Conservation (phyloP, 2,888 invertebrate genomes). For the Lomographa bimaculata region DNA sequence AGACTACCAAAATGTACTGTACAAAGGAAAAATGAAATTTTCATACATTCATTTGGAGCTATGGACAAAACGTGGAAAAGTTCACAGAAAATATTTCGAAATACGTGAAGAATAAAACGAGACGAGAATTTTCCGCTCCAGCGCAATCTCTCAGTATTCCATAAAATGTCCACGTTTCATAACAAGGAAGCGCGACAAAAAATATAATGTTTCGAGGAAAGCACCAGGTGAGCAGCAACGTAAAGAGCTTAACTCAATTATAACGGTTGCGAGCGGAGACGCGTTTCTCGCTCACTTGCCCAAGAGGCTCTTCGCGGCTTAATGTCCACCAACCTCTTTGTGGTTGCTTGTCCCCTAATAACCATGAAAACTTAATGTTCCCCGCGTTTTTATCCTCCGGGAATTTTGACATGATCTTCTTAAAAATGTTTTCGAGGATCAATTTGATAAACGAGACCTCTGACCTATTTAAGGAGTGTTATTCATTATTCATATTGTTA, state of each 20-base stretch:
- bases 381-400: slow-evolving; percentile 15
- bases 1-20: too few species aligned
- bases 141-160: slow-evolving; percentile 1
- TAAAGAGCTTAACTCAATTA: slow-evolving; percentile 64
- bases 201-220: slow-evolving; percentile 16
- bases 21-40: neutral
- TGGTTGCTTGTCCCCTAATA: slow-evolving; percentile 32
- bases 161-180: slow-evolving; percentile 11
- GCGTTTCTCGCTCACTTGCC: slow-evolving; percentile 49
- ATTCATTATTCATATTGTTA: slow-evolving; percentile 17
- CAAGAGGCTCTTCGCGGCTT: slow-evolving; percentile 46
- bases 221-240: slow-evolving; percentile 46
- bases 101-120: slow-evolving; percentile 4
- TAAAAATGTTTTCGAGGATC: slow-evolving; percentile 12
- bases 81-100: slow-evolving; percentile 5
- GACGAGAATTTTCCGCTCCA: neutral
- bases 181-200: slow-evolving; percentile 18
- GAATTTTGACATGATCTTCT: slow-evolving; percentile 19
- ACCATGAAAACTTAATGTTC: slow-evolving; percentile 34
- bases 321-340: slow-evolving; percentile 37
- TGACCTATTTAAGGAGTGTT: slow-evolving; percentile 16
- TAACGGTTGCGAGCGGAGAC: slow-evolving; percentile 41
- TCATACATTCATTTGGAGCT: neutral
- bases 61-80: slow-evolving; percentile 4
- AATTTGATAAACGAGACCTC: slow-evolving; percentile 18